Percentiles rank a stretch among this genome's conserved stretches.
phyloP scores from a whole-genome alignment of 2,113 vertebrate genomes.

The Nesoenas mayeri region DNA sequence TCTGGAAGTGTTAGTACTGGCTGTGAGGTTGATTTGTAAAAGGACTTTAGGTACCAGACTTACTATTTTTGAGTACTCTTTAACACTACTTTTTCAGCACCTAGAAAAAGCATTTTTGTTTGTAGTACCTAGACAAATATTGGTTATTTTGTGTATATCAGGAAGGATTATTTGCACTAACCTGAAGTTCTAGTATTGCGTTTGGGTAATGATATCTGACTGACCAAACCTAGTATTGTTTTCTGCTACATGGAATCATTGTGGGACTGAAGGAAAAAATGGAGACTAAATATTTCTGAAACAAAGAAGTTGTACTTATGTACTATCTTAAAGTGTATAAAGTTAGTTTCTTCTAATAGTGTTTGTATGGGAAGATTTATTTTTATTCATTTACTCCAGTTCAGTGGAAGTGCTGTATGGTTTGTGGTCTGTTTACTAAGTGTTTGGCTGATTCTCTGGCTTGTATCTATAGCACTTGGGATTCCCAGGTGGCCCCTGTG shows the following conservation, averaged over 20 bases:
- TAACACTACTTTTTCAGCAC: neutral
- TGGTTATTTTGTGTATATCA: neutral
- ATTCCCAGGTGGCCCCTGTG: conserved; percentile 32
- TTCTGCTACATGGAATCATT: fast-evolving
- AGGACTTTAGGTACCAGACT: neutral
- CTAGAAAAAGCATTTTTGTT: neutral
- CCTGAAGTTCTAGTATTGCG: neutral
- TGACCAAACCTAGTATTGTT: neutral
- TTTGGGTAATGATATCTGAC: neutral
- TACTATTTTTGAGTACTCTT: neutral
- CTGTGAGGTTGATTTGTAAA: neutral
- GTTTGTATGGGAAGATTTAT: neutral
- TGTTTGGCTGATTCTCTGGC: neutral
- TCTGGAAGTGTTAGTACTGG: neutral
- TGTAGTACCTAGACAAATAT: neutral
- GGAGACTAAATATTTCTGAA: neutral
- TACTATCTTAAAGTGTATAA: neutral
- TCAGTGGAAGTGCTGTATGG: neutral
- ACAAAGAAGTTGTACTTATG: fast-evolving
- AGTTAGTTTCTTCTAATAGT: neutral
- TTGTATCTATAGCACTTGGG: neutral
- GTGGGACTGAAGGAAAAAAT: neutral
- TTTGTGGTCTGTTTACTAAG: neutral
- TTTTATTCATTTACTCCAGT: neutral
- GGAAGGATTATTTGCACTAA: neutral